Base-by-base conservation (phyloP, 2,888 invertebrate genomes). In the Drosophila anomalipes region DNA sequence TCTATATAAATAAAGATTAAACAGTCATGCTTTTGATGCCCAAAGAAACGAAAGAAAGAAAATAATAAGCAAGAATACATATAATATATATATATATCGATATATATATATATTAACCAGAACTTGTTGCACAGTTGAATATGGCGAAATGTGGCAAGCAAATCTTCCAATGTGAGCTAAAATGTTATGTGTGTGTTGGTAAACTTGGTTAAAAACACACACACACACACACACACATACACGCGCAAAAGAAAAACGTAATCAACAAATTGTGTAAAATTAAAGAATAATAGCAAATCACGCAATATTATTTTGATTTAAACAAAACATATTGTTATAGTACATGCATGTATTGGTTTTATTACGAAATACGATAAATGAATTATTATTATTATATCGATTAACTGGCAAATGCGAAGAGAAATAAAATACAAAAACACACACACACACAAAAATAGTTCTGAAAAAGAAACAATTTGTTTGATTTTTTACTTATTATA, bases 21-120 rank as follows among this genome's bases (percentile, higher is more conserved):
- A 86, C 84, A 86, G 86, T 86, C 86, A 86, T 86, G 89, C 89
- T 89, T 82, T 82, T 86, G 86, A 89, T 86, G 87, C 84, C 86
- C 86, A 86, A 86, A 86, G 86, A 86, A 79, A 74, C 65, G 47
- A 72, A 66, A 72, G 22, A 53, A 67, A 61, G 14, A 58, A 35
- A 49, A 70, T 22, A 58, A 35, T 47, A 47, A 47, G 16, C 26
- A 47, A 47, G 26, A 47, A 16, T 16, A 26, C 47, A 44, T n/a
- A n/a, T 19, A 12, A 33, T 14, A 26, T 9, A 26, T 49, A 57
- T 41, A 5, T 35, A 12, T 32, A 7, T 7, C 12, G 14, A 7
- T 5, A 19, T 47, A 62, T 7, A 52, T 16, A 66, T 51, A 51
- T 30, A 53, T 70, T 74, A 61, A 76, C 28, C 47, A 76, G 39